phyloP scores from a whole-genome alignment of 2,888 invertebrate species.

The Caenorhabditis virilis region DNA sequence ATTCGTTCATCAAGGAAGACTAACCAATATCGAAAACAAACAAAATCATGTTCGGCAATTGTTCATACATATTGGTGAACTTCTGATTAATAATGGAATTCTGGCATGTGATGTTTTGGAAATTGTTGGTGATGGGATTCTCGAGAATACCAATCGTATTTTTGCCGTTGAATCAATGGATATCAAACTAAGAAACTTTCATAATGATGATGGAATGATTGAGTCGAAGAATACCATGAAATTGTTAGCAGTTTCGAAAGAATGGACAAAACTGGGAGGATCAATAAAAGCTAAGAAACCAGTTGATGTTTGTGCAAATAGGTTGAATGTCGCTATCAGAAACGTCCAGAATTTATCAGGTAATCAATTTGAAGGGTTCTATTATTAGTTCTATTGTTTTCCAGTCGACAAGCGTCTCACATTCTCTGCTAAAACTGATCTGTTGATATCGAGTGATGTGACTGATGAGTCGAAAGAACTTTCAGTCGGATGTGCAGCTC shows the following conservation, averaged over 20 bases:
- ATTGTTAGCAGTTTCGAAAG: slow-evolving; percentile 42
- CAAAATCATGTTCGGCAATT: slow-evolving; percentile 40
- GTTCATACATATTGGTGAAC: slow-evolving; percentile 38
- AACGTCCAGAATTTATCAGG: slow-evolving; percentile 28
- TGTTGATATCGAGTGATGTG: slow-evolving; percentile 44
- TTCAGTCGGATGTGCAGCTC: slow-evolving; percentile 50
- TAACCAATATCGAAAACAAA: slow-evolving; percentile 40
- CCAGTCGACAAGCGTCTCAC: slow-evolving; percentile 40
- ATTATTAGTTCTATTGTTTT: too few relatives aligned
- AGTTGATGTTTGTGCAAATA: slow-evolving; percentile 39
- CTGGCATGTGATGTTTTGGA: slow-evolving; percentile 40
- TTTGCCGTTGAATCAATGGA: slow-evolving; percentile 50
- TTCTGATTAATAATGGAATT: slow-evolving; percentile 50
- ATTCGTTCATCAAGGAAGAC: slow-evolving; percentile 38
- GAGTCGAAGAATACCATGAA: slow-evolving; percentile 50
- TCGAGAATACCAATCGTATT: slow-evolving; percentile 48
- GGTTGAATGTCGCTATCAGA: slow-evolving; percentile 27
- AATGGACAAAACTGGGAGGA: slow-evolving; percentile 50
- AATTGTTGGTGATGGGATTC: slow-evolving; percentile 42
- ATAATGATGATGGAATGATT: slow-evolving; percentile 49
- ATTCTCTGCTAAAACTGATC: slow-evolving; percentile 49
- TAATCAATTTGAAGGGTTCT: too few relatives aligned
- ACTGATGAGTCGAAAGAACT: slow-evolving; percentile 42
- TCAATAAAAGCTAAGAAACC: slow-evolving; percentile 41
- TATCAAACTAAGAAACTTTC: slow-evolving; percentile 46